Evolutionary conservation across 2,797 vertebrate genomes (phyloP).

Genomic region (Aeoliscus strigatus): DNA sequence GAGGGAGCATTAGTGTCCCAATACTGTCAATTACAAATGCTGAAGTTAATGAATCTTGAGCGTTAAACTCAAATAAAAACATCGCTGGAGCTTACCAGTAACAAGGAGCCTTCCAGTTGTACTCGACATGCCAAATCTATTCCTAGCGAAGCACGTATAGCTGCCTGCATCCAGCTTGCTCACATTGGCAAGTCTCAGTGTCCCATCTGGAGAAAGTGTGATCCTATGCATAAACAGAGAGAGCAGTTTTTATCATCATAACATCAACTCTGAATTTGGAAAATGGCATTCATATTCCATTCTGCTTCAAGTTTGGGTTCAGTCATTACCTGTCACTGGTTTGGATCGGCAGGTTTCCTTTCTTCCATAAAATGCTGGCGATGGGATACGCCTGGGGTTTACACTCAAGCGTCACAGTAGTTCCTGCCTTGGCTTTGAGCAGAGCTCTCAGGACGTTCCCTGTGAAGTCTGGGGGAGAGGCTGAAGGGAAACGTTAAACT

Average conservation of each 20-base stretch:
- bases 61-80: conserved; percentile 38
- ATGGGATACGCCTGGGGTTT: conserved; percentile 89
- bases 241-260: conserved; percentile 13
- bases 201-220: conserved; percentile 82
- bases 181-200: conserved; percentile 83
- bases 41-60: conserved; percentile 42
- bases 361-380: conserved; percentile 88
- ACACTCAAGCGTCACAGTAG: conserved; percentile 85
- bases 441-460: conserved; percentile 82
- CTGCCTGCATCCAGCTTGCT: conserved; percentile 85
- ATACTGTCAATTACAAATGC: too few species aligned
- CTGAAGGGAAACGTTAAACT: conserved; percentile 67
- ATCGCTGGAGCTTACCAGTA: conserved; percentile 77
- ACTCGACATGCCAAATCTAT: conserved; percentile 88
- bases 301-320: neutral
- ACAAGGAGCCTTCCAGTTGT: conserved; percentile 85
- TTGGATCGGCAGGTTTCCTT: conserved; percentile 82
- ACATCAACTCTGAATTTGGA: conserved; percentile 13
- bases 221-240: conserved; percentile 67
- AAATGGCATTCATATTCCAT: too few species aligned
- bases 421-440: conserved; percentile 88
- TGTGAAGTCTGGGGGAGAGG: conserved; percentile 92
- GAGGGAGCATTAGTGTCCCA: too few species aligned
- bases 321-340: conserved; percentile 82
- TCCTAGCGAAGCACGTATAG: conserved; percentile 88